A percentile compares a stretch with the other conserved stretches of the same genome.
Evolutionary conservation across 2,888 invertebrate genomes (phyloP).

Genomic region (Trichogramma dendrolimi): DNA sequence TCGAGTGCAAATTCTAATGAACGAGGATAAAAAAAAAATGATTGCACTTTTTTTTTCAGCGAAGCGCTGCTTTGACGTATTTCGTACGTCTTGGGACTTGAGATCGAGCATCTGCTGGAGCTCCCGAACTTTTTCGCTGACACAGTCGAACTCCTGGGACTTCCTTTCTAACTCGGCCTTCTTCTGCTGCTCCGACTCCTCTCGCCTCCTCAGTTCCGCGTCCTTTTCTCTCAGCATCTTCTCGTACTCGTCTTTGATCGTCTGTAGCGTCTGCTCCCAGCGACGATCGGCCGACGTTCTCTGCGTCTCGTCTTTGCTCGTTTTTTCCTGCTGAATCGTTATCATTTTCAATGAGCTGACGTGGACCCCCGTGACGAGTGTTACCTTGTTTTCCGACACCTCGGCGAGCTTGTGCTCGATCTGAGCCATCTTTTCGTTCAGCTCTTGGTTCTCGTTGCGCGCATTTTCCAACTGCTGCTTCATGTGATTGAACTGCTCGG

Average conservation of each 20-base stretch:
- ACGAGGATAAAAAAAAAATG: neutral
- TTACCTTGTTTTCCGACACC: constrained; percentile 36
- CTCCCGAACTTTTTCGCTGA: constrained; percentile 36
- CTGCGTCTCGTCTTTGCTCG: neutral
- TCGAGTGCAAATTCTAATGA: constrained; percentile 30
- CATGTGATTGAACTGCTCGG: constrained; percentile 30
- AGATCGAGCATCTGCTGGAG: constrained; percentile 38
- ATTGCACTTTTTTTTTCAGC: neutral
- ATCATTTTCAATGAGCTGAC: neutral
- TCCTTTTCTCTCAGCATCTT: constrained; percentile 35
- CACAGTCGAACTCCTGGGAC: constrained; percentile 32
- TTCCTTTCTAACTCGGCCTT: constrained; percentile 33
- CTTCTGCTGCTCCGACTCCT: constrained; percentile 33
- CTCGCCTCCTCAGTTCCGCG: constrained; percentile 33
- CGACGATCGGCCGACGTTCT: constrained; percentile 28
- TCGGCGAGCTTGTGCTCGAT: constrained; percentile 36
- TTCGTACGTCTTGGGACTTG: constrained; percentile 39
- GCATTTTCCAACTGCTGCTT: constrained; percentile 31
- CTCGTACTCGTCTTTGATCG: constrained; percentile 33
- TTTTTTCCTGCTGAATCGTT: neutral
- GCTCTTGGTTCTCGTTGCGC: constrained; percentile 28
- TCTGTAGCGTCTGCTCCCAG: constrained; percentile 34
- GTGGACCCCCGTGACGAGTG: neutral
- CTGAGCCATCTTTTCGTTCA: constrained; percentile 27
- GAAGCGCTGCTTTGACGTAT: neutral